These are phyloP conservation scores for Malacoctenus gilli DNA, from an alignment of 2,797 vertebrate species.

Conservation along the genomic window DNA sequence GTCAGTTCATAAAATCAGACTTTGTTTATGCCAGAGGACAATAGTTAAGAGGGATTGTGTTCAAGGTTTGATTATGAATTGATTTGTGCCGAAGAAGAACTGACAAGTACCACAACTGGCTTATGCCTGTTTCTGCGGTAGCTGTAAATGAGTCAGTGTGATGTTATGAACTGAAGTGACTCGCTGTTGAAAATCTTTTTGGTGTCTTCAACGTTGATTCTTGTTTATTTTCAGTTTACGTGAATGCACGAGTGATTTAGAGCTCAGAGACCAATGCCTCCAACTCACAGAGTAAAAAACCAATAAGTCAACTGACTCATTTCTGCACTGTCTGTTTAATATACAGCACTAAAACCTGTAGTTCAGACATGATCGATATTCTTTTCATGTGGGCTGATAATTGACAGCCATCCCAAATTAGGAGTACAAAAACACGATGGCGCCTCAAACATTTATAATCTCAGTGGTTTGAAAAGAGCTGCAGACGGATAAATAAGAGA, in stretches of 20 bases:
- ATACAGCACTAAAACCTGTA: constrained; percentile 14
- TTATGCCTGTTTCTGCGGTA: constrained; percentile 1
- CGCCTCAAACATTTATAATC: not conserved
- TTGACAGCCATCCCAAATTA: constrained; percentile 28
- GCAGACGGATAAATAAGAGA: constrained; percentile 1
- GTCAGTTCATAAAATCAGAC: not conserved
- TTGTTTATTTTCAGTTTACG: constrained; percentile 6
- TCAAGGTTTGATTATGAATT: too few relatives aligned
- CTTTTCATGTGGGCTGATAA: constrained; percentile 27
- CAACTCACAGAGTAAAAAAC: constrained; percentile 30
- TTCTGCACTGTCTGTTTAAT: constrained; percentile 5
- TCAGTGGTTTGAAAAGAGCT: too few relatives aligned
- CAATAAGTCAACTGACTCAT: constrained; percentile 23
- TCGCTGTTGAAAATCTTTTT: constrained; percentile 16
- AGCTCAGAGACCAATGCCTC: not conserved
- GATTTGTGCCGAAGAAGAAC: too few relatives aligned
- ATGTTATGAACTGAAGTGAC: constrained; percentile 13
- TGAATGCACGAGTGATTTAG: constrained; percentile 19
- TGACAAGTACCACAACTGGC: too few relatives aligned
- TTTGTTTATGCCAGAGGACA: too few relatives aligned
- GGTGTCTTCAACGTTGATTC: constrained; percentile 2
- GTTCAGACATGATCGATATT: constrained; percentile 25
- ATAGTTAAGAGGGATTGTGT: too few relatives aligned
- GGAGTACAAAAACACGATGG: constrained; percentile 1
- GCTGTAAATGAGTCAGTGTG: not conserved